Conservation (phyloP, 2,888 invertebrate species). For the Incurvaria masculella region DNA sequence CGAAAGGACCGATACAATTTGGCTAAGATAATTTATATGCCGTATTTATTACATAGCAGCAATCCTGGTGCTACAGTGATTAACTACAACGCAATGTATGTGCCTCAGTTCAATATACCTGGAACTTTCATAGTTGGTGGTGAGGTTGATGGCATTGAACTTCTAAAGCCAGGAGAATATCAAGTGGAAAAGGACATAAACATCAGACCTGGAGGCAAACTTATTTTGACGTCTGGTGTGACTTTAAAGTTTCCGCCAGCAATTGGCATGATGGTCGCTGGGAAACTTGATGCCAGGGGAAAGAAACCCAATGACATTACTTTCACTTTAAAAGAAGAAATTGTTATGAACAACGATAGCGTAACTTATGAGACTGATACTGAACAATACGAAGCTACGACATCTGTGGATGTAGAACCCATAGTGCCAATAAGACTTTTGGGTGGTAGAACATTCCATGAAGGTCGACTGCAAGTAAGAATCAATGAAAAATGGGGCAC, state of each 20-base stretch:
- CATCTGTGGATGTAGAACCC: slow-evolving; percentile 58
- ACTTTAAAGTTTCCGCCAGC: slow-evolving; percentile 87
- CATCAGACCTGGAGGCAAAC: slow-evolving; percentile 87
- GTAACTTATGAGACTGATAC: slow-evolving; percentile 58
- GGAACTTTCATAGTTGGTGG: slow-evolving; percentile 78
- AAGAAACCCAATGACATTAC: slow-evolving; percentile 75
- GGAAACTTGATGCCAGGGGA: slow-evolving; percentile 81
- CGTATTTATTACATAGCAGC: slow-evolving; percentile 85
- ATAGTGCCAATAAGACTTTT: slow-evolving; percentile 72
- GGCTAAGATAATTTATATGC: slow-evolving; percentile 88
- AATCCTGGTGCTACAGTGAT: slow-evolving; percentile 85
- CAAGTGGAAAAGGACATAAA: slow-evolving; percentile 92
- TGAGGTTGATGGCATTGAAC: slow-evolving; percentile 89
- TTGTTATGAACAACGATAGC: slow-evolving; percentile 62
- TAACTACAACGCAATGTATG: slow-evolving; percentile 70
- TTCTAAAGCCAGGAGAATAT: slow-evolving; percentile 80
- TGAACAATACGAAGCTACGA: slow-evolving; percentile 57
- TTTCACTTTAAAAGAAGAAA: slow-evolving; percentile 75
- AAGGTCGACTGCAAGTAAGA: slow-evolving; percentile 85
- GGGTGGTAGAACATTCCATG: slow-evolving; percentile 75
- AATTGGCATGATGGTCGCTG: slow-evolving; percentile 96
- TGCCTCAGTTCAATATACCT: slow-evolving; percentile 72
- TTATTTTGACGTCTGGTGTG: slow-evolving; percentile 86
- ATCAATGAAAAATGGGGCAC: slow-evolving; percentile 93
- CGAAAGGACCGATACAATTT: slow-evolving; percentile 92